Evolutionary conservation across 1,140 invertebrate species (phyloP).

Genomic region (Drosophila yakuba): DNA sequence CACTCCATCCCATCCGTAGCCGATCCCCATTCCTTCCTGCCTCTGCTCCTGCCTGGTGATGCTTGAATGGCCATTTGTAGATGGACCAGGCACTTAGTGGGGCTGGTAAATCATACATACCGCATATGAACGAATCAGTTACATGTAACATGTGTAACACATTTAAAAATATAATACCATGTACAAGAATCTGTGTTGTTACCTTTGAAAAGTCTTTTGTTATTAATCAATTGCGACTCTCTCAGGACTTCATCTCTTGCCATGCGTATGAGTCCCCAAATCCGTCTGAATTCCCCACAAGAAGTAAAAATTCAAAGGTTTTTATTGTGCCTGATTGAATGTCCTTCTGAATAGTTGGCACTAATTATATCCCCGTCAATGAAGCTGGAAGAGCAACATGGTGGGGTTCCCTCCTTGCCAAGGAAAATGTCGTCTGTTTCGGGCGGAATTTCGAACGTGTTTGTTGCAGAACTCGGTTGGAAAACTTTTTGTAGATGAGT

Average conservation of each 20-base stretch:
- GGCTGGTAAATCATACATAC: constrained; percentile 67
- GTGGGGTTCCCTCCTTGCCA: neutral
- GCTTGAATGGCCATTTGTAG: constrained; percentile 70
- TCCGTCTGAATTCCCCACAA: constrained; percentile 2
- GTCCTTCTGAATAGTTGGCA: constrained; percentile 18
- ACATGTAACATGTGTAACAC: constrained; percentile 30
- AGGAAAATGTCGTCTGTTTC: neutral
- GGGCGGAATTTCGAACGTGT: too few species aligned
- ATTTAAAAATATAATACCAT: constrained; percentile 9
- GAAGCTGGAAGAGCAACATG: neutral
- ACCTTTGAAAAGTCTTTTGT: constrained; percentile 13
- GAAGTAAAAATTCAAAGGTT: constrained; percentile 26
- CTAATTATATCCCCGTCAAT: constrained; percentile 30
- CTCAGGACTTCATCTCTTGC: too few species aligned
- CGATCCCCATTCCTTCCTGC: too few species aligned
- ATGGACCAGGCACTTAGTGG: constrained; percentile 68
- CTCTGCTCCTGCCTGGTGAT: constrained; percentile 1
- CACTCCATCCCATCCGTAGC: neutral
- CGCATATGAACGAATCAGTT: constrained; percentile 31
- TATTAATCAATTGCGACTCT: constrained; percentile 10
- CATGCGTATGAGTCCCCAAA: too few species aligned
- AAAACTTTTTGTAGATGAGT: too few species aligned
- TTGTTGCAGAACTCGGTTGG: too few species aligned
- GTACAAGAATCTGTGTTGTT: constrained; percentile 10
- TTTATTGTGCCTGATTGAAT: constrained; percentile 19